These are phyloP conservation scores for Natrix natrix DNA, from an alignment of 2,797 vertebrate species.

Conservation along the genomic window DNA sequence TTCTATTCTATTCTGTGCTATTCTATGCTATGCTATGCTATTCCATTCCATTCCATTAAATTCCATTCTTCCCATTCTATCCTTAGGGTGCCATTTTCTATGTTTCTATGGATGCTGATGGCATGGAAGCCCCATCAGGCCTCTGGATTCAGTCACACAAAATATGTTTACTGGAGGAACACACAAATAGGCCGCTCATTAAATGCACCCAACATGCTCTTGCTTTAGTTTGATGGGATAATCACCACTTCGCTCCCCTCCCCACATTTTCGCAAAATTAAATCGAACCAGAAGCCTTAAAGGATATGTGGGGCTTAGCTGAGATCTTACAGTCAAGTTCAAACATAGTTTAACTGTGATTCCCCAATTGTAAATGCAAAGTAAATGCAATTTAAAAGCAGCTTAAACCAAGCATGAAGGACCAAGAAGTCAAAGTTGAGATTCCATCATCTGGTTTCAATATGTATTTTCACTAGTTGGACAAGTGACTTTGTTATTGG, in stretches of 20 bases:
- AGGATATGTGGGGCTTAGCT: conserved; percentile 62
- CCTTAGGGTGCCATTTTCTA: not conserved
- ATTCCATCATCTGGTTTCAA: conserved; percentile 76
- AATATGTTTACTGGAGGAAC: conserved; percentile 41
- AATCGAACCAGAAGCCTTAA: conserved; percentile 62
- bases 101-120: not conserved
- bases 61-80: not conserved
- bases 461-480: conserved; percentile 61
- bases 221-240: conserved; percentile 53
- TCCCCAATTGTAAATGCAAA: conserved; percentile 76
- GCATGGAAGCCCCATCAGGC: not conserved
- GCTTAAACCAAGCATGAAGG: conserved; percentile 75
- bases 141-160: not conserved
- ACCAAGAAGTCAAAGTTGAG: conserved; percentile 70
- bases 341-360: conserved; percentile 74
- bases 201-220: conserved; percentile 61
- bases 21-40: too few species aligned
- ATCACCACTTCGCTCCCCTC: conserved; percentile 66
- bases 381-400: conserved; percentile 71
- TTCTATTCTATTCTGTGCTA: not conserved
- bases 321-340: conserved; percentile 72
- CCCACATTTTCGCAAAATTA: conserved; percentile 57
- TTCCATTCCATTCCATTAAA: too few species aligned
- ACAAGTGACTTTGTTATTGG: conserved; percentile 65
- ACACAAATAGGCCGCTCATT: conserved; percentile 32